Evolutionary conservation across 1,140 invertebrate species (phyloP), one percentile per base, ranked within the genome.

Genomic region (Drosophila orena): DNA sequence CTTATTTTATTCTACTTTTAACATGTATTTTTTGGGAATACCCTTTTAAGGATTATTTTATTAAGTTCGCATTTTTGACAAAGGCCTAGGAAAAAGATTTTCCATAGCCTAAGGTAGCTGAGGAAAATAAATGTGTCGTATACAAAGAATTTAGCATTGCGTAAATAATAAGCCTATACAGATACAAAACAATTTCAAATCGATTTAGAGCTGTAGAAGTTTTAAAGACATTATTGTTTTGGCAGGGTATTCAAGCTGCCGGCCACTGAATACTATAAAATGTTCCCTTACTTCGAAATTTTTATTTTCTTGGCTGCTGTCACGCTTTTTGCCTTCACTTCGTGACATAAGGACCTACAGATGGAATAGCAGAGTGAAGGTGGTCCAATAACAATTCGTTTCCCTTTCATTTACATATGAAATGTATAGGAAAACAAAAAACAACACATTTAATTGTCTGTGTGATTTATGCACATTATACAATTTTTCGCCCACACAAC

Each of bases 391-490:
- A 56, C 58, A 68, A 70, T 64, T 70, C 59, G 43, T 47, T 54
- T 52, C 50, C 30, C 46, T 57, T 78, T 86, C 60, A 76, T 86
- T 81, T 86, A 61, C 83, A 86, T 86, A 78, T 72, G 57, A 66
- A 80, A 76, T 80, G 77, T 66, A 53, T 43, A 54, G 30, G 40
- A 70, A 71, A 69, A 47, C 65, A 54, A 68, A 69, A 77, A 75
- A 88, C 75, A 81, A 65, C 35, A 40, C 75, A 79, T 81, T 86
- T 81, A 86, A 86, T 86, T 86, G 83, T 54, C 69, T 68, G 52
- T 78, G 71, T 86, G 81, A 86, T 86, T 86, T 86, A 86, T 88
- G 75, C 83, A 62, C 50, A 75, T 76, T 68, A 60, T 43, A 65
- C 38, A 50, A 62, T 78, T 57, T 58, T 68, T 79, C 58, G n/a